Evolutionary conservation across 2,888 invertebrate genomes (phyloP).

Genomic region (Ditula angustiorana): DNA sequence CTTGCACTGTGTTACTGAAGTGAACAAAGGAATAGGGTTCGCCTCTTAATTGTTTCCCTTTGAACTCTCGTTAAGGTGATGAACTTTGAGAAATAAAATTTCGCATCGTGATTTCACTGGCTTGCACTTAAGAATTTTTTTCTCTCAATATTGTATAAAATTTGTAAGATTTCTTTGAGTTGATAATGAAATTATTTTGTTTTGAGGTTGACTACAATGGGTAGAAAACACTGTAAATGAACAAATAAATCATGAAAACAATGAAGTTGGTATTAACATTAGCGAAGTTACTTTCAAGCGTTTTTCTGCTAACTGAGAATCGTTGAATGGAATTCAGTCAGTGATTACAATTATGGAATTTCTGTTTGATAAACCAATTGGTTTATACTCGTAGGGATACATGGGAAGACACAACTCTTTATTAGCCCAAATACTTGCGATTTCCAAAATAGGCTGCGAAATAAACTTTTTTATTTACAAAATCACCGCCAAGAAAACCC

Average conservation of each 20-base stretch:
- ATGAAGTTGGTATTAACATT: no score
- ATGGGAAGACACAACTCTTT: neutral
- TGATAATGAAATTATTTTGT: neutral
- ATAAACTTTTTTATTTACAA: constrained; percentile 25
- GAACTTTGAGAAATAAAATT: constrained; percentile 1
- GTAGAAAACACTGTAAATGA: no score
- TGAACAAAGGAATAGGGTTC: constrained; percentile 8
- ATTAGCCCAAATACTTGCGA: neutral
- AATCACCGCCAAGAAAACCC: constrained; percentile 43
- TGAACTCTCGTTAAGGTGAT: constrained; percentile 21
- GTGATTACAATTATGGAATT: no score
- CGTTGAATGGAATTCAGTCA: no score
- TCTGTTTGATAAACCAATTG: no score
- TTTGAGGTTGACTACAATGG: neutral
- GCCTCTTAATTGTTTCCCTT: constrained; percentile 20
- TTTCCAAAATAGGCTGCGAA: neutral
- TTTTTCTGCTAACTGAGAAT: no score
- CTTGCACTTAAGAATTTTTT: neutral
- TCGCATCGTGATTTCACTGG: constrained; percentile 1
- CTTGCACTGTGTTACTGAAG: constrained; percentile 2
- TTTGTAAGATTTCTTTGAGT: neutral
- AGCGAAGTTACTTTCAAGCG: no score
- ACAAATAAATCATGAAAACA: no score
- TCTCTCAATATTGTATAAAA: neutral
- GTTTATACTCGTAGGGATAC: no score